Evolutionary conservation across 2,113 vertebrate genomes (phyloP).

Genomic region (Sebastes fasciatus): DNA sequence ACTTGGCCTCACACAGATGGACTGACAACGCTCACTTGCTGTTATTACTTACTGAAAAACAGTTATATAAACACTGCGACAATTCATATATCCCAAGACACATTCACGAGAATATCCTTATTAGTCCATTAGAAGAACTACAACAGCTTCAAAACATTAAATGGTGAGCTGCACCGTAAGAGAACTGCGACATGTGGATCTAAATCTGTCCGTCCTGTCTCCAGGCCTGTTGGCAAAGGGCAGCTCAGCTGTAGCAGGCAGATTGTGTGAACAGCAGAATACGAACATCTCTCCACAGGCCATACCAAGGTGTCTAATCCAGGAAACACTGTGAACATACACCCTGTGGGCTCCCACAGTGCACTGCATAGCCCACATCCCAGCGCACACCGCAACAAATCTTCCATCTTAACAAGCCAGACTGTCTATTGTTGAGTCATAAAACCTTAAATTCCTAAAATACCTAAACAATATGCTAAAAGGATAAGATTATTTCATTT

Average conservation of each 20-base stretch:
- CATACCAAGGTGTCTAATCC: conserved; percentile 82
- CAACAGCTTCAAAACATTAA: conserved; percentile 19
- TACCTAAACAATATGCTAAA: not conserved
- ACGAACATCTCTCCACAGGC: conserved; percentile 82
- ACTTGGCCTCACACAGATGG: conserved; percentile 29
- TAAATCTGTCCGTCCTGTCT: conserved; percentile 79
- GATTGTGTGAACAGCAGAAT: conserved; percentile 81
- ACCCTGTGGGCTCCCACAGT: conserved; percentile 76
- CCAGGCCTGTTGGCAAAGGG: conserved; percentile 80
- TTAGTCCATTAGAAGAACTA: not conserved
- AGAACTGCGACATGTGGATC: conserved; percentile 68
- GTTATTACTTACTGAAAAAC: conserved; percentile 23
- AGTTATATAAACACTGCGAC: conserved; percentile 15
- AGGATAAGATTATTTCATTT: not conserved
- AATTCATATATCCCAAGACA: not conserved
- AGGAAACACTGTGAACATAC: conserved; percentile 82
- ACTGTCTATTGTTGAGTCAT: not conserved
- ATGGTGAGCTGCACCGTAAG: conserved; percentile 36
- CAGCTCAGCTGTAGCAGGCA: conserved; percentile 81
- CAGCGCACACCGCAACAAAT: conserved; percentile 28
- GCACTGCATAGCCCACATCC: conserved; percentile 52
- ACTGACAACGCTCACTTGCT: conserved; percentile 30
- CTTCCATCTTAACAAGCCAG: conserved; percentile 22
- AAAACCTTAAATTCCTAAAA: not conserved
- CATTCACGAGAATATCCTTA: not conserved